phyloP scores from a whole-genome alignment of 1,140 invertebrate genomes.

The Dreissena polymorpha region DNA sequence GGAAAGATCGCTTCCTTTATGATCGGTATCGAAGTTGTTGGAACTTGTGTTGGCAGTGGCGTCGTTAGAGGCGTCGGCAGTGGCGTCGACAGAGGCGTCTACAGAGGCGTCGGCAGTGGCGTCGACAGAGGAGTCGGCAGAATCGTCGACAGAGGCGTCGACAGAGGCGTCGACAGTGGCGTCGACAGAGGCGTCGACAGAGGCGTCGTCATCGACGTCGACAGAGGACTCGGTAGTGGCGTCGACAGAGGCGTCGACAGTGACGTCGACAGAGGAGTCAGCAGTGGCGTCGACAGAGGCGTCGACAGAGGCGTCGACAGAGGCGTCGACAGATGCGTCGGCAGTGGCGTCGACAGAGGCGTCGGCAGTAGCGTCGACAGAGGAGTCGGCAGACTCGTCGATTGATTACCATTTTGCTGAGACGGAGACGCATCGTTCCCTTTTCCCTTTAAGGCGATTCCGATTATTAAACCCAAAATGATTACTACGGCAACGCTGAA shows the following conservation, averaged over 20 bases:
- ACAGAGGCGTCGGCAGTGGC: not conserved
- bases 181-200: no score
- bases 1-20: no score
- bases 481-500: not conserved
- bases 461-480: constrained; percentile 13
- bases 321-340: no score
- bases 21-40: no score
- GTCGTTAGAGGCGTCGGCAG: not conserved
- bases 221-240: not conserved
- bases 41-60: not conserved
- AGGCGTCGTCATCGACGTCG: not conserved
- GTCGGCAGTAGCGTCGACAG: no score
- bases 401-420: not conserved
- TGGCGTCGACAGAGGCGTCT: not conserved
- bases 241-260: no score
- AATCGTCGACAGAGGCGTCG: not conserved
- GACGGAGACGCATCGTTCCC: not conserved
- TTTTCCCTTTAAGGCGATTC: constrained; percentile 1
- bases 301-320: no score
- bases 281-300: no score
- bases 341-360: no score
- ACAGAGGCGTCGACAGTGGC: no score
- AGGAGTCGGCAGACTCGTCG: no score
- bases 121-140: not conserved
- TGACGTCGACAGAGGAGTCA: no score